phyloP scores from a whole-genome alignment of 1,140 invertebrate species.

The Drosophila pallidifrons region DNA sequence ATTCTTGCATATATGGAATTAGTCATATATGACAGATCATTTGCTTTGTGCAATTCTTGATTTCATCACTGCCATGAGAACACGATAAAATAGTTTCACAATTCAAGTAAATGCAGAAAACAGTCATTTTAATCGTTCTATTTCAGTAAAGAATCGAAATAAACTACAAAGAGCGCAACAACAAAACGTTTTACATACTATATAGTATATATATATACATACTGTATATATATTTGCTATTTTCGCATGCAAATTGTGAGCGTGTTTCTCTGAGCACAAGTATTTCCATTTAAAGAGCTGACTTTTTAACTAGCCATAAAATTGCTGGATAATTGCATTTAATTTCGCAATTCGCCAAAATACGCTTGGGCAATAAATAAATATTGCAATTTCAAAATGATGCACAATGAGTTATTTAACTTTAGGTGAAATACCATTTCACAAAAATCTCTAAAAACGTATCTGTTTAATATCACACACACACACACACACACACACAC shows the following conservation, averaged over 20 bases:
- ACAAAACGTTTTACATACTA: not conserved
- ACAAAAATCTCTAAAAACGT: not conserved
- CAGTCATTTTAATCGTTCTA: not conserved
- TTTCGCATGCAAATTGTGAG: not conserved
- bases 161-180: not conserved
- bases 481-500: not conserved
- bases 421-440: not conserved
- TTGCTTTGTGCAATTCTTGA: no score
- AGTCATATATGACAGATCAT: no score
- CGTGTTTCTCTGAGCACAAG: no score
- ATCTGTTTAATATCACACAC: constrained; percentile 19
- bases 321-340: constrained; percentile 10
- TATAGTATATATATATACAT: not conserved
- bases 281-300: not conserved
- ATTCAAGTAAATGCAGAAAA: not conserved
- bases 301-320: constrained; percentile 4
- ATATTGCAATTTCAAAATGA: constrained; percentile 8
- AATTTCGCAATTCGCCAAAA: constrained; percentile 3
- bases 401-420: no score
- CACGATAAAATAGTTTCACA: not conserved
- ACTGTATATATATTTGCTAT: not conserved
- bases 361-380: not conserved
- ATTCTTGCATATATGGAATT: no score
- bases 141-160: not conserved
- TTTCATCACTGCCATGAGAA: no score